These are phyloP conservation scores for Gastrophryne carolinensis DNA, from an alignment of 2,797 vertebrate species.

Conservation along the genomic window DNA sequence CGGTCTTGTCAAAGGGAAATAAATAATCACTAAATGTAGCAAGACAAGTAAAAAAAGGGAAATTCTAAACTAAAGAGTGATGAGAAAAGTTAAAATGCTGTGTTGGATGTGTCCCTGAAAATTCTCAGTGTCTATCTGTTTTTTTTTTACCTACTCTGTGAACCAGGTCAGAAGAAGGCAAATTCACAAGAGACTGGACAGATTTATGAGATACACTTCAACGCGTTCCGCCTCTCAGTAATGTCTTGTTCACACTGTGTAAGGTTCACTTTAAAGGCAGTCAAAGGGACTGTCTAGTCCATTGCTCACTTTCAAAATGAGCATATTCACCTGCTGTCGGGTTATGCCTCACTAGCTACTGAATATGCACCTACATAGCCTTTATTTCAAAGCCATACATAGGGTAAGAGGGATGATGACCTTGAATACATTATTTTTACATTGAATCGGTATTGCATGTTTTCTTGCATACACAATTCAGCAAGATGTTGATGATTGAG, in stretches of 20 bases:
- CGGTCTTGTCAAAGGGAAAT: not conserved
- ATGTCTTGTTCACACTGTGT: slow-evolving; percentile 33
- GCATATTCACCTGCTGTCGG: slow-evolving; percentile 43
- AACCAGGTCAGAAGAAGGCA: slow-evolving; percentile 47
- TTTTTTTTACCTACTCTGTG: slow-evolving; percentile 14
- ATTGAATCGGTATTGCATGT: not conserved
- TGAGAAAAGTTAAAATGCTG: not conserved
- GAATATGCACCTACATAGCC: slow-evolving; percentile 30
- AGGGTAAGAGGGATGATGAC: not conserved
- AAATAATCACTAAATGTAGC: not conserved
- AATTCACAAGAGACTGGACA: slow-evolving; percentile 16
- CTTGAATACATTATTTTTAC: slow-evolving; percentile 22
- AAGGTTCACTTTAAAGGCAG: slow-evolving; percentile 36
- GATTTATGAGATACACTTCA: slow-evolving; percentile 45
- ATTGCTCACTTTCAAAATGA: slow-evolving; percentile 35
- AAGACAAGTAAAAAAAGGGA: not conserved
- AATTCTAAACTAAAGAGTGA: not conserved
- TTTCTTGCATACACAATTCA: not conserved
- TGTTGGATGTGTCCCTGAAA: not conserved
- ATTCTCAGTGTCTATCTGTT: not conserved
- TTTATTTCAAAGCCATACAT: slow-evolving; percentile 51
- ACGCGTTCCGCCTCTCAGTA: slow-evolving; percentile 19
- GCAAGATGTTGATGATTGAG: not conserved
- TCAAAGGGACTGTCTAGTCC: slow-evolving; percentile 27
- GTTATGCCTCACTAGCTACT: slow-evolving; percentile 49